Conservation (phyloP, 2,888 invertebrate species). For the Limnephilus rhombicus region DNA sequence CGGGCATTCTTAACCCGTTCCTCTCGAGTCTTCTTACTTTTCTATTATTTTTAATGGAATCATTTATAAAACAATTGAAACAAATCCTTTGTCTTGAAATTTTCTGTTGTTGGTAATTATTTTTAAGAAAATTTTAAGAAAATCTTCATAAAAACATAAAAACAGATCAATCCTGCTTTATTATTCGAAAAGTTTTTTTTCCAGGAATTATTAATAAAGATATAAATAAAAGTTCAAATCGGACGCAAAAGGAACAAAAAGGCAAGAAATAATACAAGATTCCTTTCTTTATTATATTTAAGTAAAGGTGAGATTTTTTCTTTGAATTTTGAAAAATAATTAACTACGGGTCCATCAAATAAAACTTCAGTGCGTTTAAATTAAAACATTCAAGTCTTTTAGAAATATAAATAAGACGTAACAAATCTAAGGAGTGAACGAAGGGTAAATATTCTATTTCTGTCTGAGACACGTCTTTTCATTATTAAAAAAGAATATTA, state of each 20-base stretch:
- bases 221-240: too few relatives aligned
- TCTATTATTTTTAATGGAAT: constrained; percentile 3
- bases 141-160: not conserved
- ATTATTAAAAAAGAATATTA: too few relatives aligned
- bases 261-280: too few relatives aligned
- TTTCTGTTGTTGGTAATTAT: not conserved
- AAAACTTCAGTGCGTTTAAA: too few relatives aligned
- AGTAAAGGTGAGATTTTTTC: not conserved
- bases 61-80: not conserved
- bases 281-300: not conserved
- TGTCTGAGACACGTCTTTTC: too few relatives aligned
- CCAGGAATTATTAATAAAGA: too few relatives aligned
- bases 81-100: not conserved
- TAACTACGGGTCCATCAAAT: not conserved
- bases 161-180: not conserved
- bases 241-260: too few relatives aligned
- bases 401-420: too few relatives aligned
- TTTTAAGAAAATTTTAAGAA: not conserved
- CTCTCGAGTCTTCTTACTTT: not conserved
- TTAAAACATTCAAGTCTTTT: too few relatives aligned
- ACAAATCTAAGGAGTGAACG: too few relatives aligned
- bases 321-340: not conserved
- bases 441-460: too few relatives aligned
- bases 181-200: not conserved
- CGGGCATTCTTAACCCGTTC: not conserved